These are phyloP conservation scores for Talpa occidentalis DNA, from an alignment of 2,113 vertebrate species.

Conservation along the genomic window DNA sequence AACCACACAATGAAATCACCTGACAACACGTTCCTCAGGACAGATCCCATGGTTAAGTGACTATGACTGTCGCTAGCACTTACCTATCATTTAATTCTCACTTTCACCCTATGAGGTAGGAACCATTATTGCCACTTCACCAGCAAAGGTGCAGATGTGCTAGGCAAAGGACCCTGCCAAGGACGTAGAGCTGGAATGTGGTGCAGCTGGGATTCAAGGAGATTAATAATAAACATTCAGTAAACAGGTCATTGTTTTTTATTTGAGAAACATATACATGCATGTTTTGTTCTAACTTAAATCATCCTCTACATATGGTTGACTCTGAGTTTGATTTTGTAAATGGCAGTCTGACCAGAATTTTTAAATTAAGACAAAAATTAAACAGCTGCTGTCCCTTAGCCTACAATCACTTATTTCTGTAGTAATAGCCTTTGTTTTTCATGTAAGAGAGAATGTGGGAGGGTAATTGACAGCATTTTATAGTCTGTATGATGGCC, in stretches of 20 bases:
- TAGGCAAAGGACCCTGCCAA: not conserved
- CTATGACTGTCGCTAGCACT: not conserved
- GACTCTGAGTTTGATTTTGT: conserved; percentile 29
- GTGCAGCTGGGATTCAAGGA: not conserved
- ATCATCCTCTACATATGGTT: conserved; percentile 29
- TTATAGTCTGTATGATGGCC: conserved; percentile 70
- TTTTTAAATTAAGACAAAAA: conserved; percentile 74
- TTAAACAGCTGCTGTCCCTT: conserved; percentile 78
- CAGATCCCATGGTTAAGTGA: not conserved
- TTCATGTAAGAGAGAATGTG: conserved; percentile 35
- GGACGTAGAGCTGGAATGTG: not conserved
- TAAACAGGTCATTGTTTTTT: not conserved
- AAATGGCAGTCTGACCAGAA: conserved; percentile 54
- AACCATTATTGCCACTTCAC: not conserved
- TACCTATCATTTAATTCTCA: not conserved
- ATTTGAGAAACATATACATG: conserved; percentile 7
- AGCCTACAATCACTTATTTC: conserved; percentile 74
- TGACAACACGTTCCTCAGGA: not conserved
- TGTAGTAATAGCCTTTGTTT: conserved; percentile 64
- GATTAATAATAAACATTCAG: not conserved
- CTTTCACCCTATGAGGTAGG: not conserved
- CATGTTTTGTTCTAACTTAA: conserved; percentile 43
- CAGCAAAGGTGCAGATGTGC: not conserved
- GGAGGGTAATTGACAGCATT: conserved; percentile 71
- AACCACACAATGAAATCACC: not conserved